phyloP scores from a whole-genome alignment of 1,140 invertebrate genomes.

The Antheraea pernyi region DNA sequence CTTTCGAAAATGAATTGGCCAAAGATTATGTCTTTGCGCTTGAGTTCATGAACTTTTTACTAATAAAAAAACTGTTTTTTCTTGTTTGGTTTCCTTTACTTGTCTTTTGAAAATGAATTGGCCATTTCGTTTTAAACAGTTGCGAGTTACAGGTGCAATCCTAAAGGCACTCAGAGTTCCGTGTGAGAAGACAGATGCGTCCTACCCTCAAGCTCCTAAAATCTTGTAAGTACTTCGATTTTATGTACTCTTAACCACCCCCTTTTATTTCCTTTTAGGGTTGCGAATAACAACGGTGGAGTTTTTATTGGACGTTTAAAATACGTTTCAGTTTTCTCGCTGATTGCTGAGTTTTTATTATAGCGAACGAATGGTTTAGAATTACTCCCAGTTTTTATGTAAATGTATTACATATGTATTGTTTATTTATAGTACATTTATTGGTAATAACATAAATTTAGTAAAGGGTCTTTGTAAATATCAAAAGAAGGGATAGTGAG shows the following conservation, averaged over 20 bases:
- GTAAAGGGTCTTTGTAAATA: too few relatives aligned
- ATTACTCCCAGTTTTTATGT: not conserved
- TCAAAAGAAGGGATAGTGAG: too few relatives aligned
- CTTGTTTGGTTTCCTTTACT: too few relatives aligned
- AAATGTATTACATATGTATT: not conserved
- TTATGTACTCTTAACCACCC: constrained; percentile 8
- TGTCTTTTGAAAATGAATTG: not conserved
- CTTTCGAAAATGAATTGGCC: too few relatives aligned
- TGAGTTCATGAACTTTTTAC: too few relatives aligned
- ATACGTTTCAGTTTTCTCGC: not conserved
- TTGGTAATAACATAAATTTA: too few relatives aligned
- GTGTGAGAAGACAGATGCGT: constrained; percentile 9
- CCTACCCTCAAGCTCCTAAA: constrained; percentile 9
- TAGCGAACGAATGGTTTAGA: not conserved
- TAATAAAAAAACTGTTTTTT: too few relatives aligned
- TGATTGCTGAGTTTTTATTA: not conserved
- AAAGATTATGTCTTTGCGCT: too few relatives aligned
- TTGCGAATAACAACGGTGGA: constrained; percentile 2
- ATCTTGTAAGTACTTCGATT: constrained; percentile 6
- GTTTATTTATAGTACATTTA: too few relatives aligned
- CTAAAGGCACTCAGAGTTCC: constrained; percentile 4
- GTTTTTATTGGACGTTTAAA: constrained; percentile 5
- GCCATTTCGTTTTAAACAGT: constrained; percentile 4
- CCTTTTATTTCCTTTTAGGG: constrained; percentile 4
- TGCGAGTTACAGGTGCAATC: not conserved